Evolutionary conservation across 2,888 invertebrate genomes (phyloP), one percentile per base, ranked within the genome.

Genomic region (Lochmaea capreae): DNA sequence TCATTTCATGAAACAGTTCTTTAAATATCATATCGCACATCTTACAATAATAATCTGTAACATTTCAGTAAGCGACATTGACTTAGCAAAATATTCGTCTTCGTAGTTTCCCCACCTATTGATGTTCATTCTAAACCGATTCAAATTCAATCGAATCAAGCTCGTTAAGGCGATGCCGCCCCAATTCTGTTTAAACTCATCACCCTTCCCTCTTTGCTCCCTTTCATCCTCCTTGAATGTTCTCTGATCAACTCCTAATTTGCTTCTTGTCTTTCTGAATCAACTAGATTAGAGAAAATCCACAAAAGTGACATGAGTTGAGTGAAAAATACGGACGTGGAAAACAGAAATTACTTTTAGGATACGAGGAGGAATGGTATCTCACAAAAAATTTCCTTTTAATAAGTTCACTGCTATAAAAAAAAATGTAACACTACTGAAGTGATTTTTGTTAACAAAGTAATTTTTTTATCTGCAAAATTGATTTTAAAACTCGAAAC

Each of bases 111-210:
- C 82, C 84, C 84, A 84, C 85, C 85, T 84, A 83, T 83, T 80
- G 84, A 82, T 85, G 85, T 85, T 85, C 85, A 84, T 84, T 86
- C 85, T 84, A 85, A 85, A 86, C 85, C 85, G 83, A 86, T 86
- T 86, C 86, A 85, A 86, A 85, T 85, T 85, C 83, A 85, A 86
- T 86, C 85, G 84, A 86, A 85, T 86, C 85, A 83, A 81, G 81
- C 85, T 86, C 86, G 86, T 86, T 86, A 86, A 63, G 85, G 78
- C 79, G 79, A 82, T 79, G 83, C 85, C 85, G 83, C 82, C 86
- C 84, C 84, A 82, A 83, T 82, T 83, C 83, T 84, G 85, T 85
- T 85, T 84, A 84, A 85, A 85, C 83, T 85, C 83, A 81, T 83
- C 84, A 76, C 74, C 83, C 77, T 61, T 71, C 65, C 66, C 73